Conservation (phyloP, 2,113 vertebrate species). For the Paralichthys olivaceus region DNA sequence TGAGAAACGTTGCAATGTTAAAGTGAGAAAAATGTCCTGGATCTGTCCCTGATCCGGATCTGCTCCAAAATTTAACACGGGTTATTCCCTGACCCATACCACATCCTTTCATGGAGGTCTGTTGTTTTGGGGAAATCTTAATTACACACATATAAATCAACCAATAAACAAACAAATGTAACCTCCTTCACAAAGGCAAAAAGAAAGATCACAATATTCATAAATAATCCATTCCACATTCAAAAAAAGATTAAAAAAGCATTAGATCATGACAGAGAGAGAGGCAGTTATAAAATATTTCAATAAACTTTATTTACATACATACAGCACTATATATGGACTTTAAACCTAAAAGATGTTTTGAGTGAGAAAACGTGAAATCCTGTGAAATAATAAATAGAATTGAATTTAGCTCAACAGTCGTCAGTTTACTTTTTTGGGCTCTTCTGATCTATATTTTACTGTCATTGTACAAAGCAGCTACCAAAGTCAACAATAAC, state of each 20-base stretch:
- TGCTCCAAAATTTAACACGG: too few species aligned
- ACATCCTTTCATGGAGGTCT: too few species aligned
- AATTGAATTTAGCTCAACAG: conserved; percentile 17
- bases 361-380: conserved; percentile 12
- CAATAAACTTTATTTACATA: conserved; percentile 65
- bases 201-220: too few species aligned
- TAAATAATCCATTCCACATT: not conserved
- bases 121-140: too few species aligned
- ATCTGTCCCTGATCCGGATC: too few species aligned
- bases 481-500: not conserved
- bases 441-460: not conserved
- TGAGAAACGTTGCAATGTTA: not conserved
- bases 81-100: too few species aligned
- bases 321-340: conserved; percentile 31
- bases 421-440: not conserved
- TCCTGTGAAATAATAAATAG: conserved; percentile 55
- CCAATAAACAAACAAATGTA: too few species aligned
- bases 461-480: conserved; percentile 10
- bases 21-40: not conserved
- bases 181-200: too few species aligned
- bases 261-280: not conserved
- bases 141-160: too few species aligned
- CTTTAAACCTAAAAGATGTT: conserved; percentile 6
- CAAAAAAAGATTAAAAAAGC: not conserved
- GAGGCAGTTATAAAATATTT: conserved; percentile 12